Evolutionary conservation across 2,888 invertebrate species (phyloP).

Genomic region (Hoplodrina ambigua): DNA sequence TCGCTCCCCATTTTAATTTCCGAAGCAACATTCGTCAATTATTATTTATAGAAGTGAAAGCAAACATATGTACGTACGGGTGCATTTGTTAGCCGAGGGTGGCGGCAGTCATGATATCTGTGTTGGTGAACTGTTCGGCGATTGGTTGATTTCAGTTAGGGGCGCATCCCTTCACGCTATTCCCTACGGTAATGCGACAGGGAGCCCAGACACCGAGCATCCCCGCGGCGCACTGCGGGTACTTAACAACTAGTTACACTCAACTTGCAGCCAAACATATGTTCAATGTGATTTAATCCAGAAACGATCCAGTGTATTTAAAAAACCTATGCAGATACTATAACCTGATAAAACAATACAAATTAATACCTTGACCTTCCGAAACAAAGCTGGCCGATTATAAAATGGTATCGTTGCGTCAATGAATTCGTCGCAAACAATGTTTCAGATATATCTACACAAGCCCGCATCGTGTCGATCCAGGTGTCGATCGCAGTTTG

Average conservation of each 20-base stretch:
- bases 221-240: constrained; percentile 81
- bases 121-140: constrained; percentile 69
- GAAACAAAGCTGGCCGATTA: constrained; percentile 59
- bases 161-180: constrained; percentile 79
- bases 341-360: constrained; percentile 55
- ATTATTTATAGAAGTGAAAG: constrained; percentile 87
- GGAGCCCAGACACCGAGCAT: constrained; percentile 61
- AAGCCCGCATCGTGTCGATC: constrained; percentile 83
- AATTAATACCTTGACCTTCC: constrained; percentile 69
- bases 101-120: constrained; percentile 78
- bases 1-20: constrained; percentile 81
- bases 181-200: constrained; percentile 67
- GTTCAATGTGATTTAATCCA: constrained; percentile 59
- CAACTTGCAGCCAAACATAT: constrained; percentile 73
- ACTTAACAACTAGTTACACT: constrained; percentile 77
- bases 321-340: constrained; percentile 37
- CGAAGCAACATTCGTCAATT: constrained; percentile 79
- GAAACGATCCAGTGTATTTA: constrained; percentile 32
- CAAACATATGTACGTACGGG: constrained; percentile 87
- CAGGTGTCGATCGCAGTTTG: constrained; percentile 85
- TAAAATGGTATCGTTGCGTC: constrained; percentile 63
- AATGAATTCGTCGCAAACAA: constrained; percentile 68
- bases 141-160: constrained; percentile 81
- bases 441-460: constrained; percentile 65
- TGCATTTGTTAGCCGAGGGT: constrained; percentile 77